Evolutionary conservation across 2,113 vertebrate genomes (phyloP).

Genomic region (Maccullochella peelii): DNA sequence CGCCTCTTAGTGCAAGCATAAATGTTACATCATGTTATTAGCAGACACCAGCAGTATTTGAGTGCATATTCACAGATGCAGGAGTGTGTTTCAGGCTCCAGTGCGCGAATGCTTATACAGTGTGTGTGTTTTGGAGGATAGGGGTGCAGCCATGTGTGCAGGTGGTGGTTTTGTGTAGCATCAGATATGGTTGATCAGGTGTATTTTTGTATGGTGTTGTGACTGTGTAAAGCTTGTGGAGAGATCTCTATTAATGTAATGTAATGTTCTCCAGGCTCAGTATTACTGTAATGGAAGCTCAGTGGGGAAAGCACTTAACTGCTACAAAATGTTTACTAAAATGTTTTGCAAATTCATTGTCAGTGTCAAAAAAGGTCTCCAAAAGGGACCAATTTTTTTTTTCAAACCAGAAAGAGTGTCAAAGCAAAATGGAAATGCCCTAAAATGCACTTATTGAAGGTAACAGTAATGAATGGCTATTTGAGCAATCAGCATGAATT

Average conservation of each 20-base stretch:
- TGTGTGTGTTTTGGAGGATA: not conserved
- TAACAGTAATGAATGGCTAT: not conserved
- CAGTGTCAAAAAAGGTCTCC: not conserved
- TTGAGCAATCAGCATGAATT: constrained; percentile 17
- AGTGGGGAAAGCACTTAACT: not conserved
- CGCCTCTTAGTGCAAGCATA: too few species aligned
- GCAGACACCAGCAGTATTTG: not conserved
- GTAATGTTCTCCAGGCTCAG: not conserved
- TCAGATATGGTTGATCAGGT: not conserved
- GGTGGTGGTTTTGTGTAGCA: not conserved
- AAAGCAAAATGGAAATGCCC: not conserved
- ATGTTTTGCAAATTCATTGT: not conserved
- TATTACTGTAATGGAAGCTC: not conserved
- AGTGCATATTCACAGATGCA: not conserved
- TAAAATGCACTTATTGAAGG: constrained; percentile 3
- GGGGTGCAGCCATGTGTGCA: not conserved
- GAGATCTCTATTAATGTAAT: not conserved
- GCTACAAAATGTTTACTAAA: not conserved
- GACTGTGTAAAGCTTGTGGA: not conserved
- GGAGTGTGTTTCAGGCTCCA: not conserved
- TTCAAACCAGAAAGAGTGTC: not conserved
- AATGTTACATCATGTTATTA: not conserved
- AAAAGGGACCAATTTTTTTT: not conserved
- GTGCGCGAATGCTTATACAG: not conserved
- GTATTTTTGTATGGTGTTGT: not conserved